Percentiles rank a stretch among this genome's conserved stretches.
Evolutionary conservation across 1,140 invertebrate genomes (phyloP).

Genomic region (Leptopilina clavipes): DNA sequence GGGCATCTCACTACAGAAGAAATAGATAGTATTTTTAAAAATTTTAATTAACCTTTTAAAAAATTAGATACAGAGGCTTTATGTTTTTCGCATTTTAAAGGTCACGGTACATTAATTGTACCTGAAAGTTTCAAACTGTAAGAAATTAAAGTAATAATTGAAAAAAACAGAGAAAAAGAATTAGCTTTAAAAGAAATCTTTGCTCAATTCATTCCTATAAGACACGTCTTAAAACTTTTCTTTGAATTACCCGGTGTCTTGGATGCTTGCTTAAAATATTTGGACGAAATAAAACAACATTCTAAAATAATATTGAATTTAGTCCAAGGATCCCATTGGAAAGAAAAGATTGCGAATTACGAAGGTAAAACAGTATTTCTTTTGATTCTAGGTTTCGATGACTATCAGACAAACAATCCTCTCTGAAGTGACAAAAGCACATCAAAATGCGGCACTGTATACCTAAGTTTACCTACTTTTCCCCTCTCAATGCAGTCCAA

Average conservation of each 20-base stretch:
- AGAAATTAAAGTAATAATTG: slow-evolving; percentile 39
- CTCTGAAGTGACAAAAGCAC: neutral
- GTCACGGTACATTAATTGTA: slow-evolving; percentile 42
- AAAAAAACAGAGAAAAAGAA: slow-evolving; percentile 32
- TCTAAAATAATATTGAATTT: neutral
- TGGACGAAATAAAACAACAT: neutral
- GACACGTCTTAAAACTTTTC: neutral
- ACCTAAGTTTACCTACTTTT: neutral
- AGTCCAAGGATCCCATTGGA: neutral
- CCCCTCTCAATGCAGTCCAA: neutral
- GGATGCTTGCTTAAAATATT: neutral
- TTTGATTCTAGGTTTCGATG: neutral
- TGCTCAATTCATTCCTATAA: slow-evolving; percentile 37
- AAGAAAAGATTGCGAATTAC: neutral
- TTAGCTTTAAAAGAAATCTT: slow-evolving; percentile 13
- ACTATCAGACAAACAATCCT: slow-evolving; percentile 4
- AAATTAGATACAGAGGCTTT: slow-evolving; percentile 42
- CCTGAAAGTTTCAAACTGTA: slow-evolving; percentile 41
- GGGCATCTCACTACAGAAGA: neutral
- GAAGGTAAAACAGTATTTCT: neutral
- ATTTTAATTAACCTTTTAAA: slow-evolving; percentile 21
- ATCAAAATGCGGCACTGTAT: neutral
- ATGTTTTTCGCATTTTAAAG: slow-evolving; percentile 42
- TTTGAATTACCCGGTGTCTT: neutral
- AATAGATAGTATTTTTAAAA: slow-evolving; percentile 38